Evolutionary conservation across 2,113 vertebrate species (phyloP).

Genomic region (Bothrops jararaca): DNA sequence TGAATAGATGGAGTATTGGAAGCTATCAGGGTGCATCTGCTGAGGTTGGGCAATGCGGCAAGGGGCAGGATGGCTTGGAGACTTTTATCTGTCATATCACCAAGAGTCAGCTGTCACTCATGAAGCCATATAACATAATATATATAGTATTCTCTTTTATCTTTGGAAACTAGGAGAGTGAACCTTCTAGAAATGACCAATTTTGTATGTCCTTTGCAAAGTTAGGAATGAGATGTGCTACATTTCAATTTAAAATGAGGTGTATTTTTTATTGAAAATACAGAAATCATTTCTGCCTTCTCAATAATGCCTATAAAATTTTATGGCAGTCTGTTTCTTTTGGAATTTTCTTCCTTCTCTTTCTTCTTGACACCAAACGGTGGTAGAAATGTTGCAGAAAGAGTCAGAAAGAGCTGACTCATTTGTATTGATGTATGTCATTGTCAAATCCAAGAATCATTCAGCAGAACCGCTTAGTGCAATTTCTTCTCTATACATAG

Average conservation of each 20-base stretch:
- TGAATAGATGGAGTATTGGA: neutral
- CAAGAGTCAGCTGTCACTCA: neutral
- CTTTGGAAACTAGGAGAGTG: neutral
- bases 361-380: neutral
- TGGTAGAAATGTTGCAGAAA: neutral
- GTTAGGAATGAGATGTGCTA: neutral
- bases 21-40: neutral
- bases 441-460: slow-evolving; percentile 58
- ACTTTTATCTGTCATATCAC: neutral
- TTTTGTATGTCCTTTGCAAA: neutral
- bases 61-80: neutral
- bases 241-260: neutral
- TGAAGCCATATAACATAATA: neutral
- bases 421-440: slow-evolving; percentile 29
- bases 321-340: neutral
- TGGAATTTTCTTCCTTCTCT: neutral
- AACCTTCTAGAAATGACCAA: neutral
- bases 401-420: neutral
- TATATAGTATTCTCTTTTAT: neutral
- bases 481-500: slow-evolving; percentile 50
- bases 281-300: neutral
- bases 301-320: neutral
- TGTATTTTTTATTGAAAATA: neutral
- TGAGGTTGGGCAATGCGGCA: neutral
- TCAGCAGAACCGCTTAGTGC: slow-evolving; percentile 59